Evolutionary conservation across 2,113 vertebrate species (phyloP), one percentile per base, ranked within the genome.

Genomic region (Gallinago media): DNA sequence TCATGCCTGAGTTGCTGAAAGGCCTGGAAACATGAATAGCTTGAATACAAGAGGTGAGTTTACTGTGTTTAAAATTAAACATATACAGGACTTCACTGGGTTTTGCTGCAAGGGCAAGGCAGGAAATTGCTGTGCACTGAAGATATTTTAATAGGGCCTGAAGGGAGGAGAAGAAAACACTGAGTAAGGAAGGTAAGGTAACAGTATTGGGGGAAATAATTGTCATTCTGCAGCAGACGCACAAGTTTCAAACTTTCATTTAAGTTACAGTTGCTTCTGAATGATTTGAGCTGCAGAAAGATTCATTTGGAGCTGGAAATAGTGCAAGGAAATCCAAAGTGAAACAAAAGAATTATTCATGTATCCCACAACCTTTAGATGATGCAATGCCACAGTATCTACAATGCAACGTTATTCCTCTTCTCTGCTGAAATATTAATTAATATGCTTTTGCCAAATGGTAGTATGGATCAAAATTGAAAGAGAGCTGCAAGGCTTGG

Each of bases 51-150:
- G 16, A 61, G 58, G 3, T 40, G 25, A n/a, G 31, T n/a, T 61
- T 46, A 34, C 8, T 15, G 42, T 54, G 73, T 56, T 96, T 68
- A 47, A 84, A 91, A 52, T 31, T 4, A 77, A 93, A 40, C 54
- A 23, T 23, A 65, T 26, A 65, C 75, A n/a, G 94, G 98, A 98
- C 98, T 90, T 99, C 98, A 1, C 97, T 98, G 96, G 96, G 88
- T 97, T 99, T 98, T 90, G 98, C 98, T 79, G 98, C 98, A 26
- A 99, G 98, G 89, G 99, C 95, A 65, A 99, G 96, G 40, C 98
- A 99, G 89, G 98, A 98, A 68, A 98, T 97, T 23, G 97, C 96
- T 22, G 97, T 98, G 78, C 98, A 97, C 62, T 96, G 98, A 70
- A 99, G 97, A 74, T 98, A 98, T 68, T 98, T 98, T 47, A 98